Evolutionary conservation across 2,113 vertebrate species (phyloP).

Genomic region (Marmota flaviventris): DNA sequence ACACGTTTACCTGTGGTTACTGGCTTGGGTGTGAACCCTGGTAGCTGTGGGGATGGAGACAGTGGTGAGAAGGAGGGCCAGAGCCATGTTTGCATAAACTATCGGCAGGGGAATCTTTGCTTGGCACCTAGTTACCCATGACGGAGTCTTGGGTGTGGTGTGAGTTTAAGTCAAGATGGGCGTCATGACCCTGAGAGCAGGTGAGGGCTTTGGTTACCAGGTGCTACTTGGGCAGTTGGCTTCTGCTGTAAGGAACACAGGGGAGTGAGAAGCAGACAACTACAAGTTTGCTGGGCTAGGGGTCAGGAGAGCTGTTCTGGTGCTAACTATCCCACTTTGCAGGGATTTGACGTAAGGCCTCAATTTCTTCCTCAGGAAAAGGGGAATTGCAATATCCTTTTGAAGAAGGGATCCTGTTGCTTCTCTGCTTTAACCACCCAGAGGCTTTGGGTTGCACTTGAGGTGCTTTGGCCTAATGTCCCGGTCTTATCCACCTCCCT

Average conservation of each 20-base stretch:
- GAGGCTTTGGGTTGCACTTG: neutral
- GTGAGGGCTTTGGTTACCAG: neutral
- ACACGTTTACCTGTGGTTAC: conserved; percentile 63
- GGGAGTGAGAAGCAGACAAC: neutral
- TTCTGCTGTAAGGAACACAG: neutral
- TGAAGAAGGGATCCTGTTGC: neutral
- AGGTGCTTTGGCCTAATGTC: neutral
- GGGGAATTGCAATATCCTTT: neutral
- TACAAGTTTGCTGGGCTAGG: neutral
- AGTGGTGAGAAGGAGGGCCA: neutral
- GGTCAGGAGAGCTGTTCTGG: neutral
- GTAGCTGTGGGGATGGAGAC: neutral
- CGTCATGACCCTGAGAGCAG: fast-evolving
- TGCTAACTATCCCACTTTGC: too few relatives aligned
- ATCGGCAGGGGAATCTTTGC: neutral
- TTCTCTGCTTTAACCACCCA: neutral
- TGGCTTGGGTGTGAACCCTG: neutral
- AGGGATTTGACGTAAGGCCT: neutral
- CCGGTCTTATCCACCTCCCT: neutral
- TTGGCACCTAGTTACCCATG: neutral
- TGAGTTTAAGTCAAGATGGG: neutral
- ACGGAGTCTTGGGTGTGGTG: neutral
- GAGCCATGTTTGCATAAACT: neutral
- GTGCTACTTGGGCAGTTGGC: fast-evolving
- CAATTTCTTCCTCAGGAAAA: neutral